Percentiles rank a stretch among this genome's conserved stretches.
Conservation (phyloP, 2,888 invertebrate species). For the Cephonodes hylas region DNA sequence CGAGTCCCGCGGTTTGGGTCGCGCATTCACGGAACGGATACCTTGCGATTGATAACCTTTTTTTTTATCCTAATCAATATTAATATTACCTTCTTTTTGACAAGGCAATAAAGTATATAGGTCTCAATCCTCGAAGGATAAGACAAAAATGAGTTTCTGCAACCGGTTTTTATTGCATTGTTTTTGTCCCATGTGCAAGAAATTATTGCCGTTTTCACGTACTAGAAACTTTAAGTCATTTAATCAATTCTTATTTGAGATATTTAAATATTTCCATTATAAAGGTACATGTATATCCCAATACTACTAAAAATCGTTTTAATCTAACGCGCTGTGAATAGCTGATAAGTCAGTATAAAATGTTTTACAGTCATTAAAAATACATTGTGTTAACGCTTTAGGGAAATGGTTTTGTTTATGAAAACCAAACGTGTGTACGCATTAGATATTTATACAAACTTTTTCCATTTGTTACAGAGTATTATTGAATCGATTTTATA, state of each 20-base stretch:
- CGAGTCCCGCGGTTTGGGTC: constrained; percentile 13
- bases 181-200: too few species aligned
- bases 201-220: too few species aligned
- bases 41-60: background rate
- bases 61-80: too few species aligned
- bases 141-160: too few species aligned
- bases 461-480: background rate
- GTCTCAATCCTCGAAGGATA: too few species aligned
- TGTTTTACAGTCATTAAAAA: constrained; percentile 34
- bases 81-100: too few species aligned
- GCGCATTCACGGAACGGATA: background rate
- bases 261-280: too few species aligned
- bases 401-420: constrained; percentile 6
- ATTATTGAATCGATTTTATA: background rate
- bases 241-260: too few species aligned
- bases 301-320: background rate
- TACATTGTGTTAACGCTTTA: constrained; percentile 21
- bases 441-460: constrained; percentile 21
- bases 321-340: constrained; percentile 6
- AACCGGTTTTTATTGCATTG: too few species aligned
- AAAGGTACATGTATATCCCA: too few species aligned
- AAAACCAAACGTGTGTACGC: background rate
- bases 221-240: too few species aligned
- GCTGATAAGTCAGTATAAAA: constrained; percentile 17
- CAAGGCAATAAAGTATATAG: too few species aligned